These are phyloP conservation scores for Tetranychus truncatus DNA, from an alignment of 2,888 invertebrate species.

Conservation along the genomic window DNA sequence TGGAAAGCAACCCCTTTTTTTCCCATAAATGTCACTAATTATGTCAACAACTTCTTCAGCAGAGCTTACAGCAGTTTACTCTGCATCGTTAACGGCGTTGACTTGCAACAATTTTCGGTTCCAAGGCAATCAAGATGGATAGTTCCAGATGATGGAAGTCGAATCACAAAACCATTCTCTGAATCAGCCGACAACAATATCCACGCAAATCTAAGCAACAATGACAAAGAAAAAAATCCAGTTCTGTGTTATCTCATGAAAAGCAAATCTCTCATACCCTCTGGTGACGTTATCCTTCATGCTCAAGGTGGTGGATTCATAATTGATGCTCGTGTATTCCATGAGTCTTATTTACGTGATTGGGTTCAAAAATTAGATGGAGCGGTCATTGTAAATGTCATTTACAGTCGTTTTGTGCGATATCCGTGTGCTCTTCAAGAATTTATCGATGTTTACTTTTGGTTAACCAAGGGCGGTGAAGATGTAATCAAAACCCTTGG, in stretches of 20 bases:
- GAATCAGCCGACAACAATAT: too few relatives aligned
- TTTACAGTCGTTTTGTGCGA: constrained; percentile 74
- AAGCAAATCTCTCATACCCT: background rate
- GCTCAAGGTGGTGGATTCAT: constrained; percentile 98
- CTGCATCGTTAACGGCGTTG: background rate
- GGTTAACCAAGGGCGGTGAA: constrained; percentile 38
- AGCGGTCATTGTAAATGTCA: constrained; percentile 77
- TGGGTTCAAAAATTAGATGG: constrained; percentile 58
- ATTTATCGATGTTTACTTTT: constrained; percentile 77
- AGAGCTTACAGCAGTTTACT: background rate
- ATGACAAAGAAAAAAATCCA: background rate
- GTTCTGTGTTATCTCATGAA: background rate
- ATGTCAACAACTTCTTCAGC: background rate
- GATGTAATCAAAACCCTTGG: constrained; percentile 11
- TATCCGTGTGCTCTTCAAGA: constrained; percentile 89
- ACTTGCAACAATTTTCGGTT: background rate
- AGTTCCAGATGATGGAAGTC: constrained; percentile 3
- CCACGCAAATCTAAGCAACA: background rate
- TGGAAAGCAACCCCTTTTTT: background rate
- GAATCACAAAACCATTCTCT: background rate
- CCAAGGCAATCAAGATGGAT: constrained; percentile 4
- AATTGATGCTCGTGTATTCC: constrained; percentile 84
- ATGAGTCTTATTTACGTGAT: constrained; percentile 50
- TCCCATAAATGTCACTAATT: background rate
- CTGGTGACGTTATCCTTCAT: constrained; percentile 47